These are phyloP conservation scores for Galbula dea DNA, from an alignment of 2,113 vertebrate genomes.

Conservation along the genomic window DNA sequence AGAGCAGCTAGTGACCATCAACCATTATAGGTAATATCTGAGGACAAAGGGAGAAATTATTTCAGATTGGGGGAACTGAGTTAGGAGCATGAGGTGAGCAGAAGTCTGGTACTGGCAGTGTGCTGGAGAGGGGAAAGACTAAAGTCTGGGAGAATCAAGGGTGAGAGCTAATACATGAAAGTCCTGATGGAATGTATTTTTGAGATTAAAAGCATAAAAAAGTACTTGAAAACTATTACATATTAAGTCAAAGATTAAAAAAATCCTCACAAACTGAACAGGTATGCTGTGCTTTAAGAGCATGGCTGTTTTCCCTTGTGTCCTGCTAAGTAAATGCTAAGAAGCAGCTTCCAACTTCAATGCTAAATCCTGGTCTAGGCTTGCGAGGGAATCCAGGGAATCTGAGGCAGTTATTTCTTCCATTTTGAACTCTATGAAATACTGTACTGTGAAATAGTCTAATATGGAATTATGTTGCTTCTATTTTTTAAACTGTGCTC, in stretches of 20 bases:
- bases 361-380: not conserved
- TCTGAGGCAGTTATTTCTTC: slow-evolving; percentile 16
- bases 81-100: not conserved
- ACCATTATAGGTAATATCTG: slow-evolving; percentile 34
- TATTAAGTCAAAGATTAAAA: not conserved
- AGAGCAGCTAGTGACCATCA: not conserved
- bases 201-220: not conserved
- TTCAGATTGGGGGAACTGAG: slow-evolving; percentile 12
- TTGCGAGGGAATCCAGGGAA: not conserved
- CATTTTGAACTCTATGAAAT: slow-evolving; percentile 24
- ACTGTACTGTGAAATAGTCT: slow-evolving; percentile 16
- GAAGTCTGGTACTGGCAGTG: not conserved
- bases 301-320: not conserved
- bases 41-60: slow-evolving; percentile 40
- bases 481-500: slow-evolving; percentile 33
- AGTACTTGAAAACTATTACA: not conserved
- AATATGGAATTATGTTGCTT: slow-evolving; percentile 19
- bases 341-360: not conserved
- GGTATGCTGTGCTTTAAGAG: not conserved
- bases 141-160: not conserved
- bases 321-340: not conserved
- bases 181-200: not conserved
- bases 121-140: not conserved
- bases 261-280: not conserved
- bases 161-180: not conserved